These are phyloP conservation scores for Clistopyga incitator DNA, from an alignment of 2,888 invertebrate genomes.

Conservation along the genomic window DNA sequence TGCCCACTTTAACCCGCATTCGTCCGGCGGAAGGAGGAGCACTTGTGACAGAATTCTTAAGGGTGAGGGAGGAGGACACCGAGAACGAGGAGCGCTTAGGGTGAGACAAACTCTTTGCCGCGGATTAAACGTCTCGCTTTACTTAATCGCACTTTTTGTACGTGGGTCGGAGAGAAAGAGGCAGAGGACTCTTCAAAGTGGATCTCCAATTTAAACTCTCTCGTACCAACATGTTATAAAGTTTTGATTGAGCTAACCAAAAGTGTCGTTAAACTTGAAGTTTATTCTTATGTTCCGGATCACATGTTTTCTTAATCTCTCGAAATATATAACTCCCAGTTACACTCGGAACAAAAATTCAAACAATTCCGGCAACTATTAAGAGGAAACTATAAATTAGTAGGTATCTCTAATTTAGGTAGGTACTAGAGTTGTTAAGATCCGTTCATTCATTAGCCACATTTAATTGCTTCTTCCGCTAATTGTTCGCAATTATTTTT, in stretches of 20 bases:
- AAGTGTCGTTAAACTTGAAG: not conserved
- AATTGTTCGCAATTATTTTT: no score
- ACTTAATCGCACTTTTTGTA: slow-evolving; percentile 10
- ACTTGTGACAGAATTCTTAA: slow-evolving; percentile 1
- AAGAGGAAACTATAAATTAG: no score
- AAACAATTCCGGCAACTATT: no score
- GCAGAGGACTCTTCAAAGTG: not conserved
- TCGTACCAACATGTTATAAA: slow-evolving; percentile 3
- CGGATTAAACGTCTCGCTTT: not conserved
- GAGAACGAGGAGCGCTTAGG: not conserved
- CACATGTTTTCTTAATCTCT: no score
- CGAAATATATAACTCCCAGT: no score
- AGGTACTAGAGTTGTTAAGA: no score
- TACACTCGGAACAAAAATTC: no score
- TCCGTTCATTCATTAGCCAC: no score
- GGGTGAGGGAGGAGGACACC: not conserved
- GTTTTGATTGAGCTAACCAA: not conserved
- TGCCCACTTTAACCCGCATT: not conserved
- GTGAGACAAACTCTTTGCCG: not conserved
- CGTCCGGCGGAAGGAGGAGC: not conserved
- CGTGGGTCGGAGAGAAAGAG: not conserved
- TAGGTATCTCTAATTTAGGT: no score
- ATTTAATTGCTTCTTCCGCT: no score
- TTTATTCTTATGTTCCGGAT: no score
- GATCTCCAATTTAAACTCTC: slow-evolving; percentile 25